Evolutionary conservation across 2,113 vertebrate genomes (phyloP).

Genomic region (Anser brachyrhynchus): DNA sequence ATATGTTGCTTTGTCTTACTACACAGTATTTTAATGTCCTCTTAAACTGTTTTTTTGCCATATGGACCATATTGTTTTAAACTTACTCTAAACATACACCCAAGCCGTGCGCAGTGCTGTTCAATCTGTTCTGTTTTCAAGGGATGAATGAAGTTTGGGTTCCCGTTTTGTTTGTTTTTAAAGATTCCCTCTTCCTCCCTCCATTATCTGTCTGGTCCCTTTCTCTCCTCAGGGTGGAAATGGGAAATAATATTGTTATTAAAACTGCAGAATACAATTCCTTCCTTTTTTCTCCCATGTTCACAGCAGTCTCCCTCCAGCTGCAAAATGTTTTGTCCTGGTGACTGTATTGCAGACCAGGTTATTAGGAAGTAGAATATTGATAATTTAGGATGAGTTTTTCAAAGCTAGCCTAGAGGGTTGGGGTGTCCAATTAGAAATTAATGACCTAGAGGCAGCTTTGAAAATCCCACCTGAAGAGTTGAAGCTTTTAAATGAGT

Average conservation of each 20-base stretch:
- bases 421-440: constrained; percentile 60
- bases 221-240: background rate
- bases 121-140: constrained; percentile 59
- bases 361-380: constrained; percentile 66
- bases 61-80: constrained; percentile 63
- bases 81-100: constrained; percentile 44
- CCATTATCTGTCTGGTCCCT: background rate
- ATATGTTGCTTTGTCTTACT: constrained; percentile 33
- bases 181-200: background rate
- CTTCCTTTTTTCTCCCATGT: background rate
- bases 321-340: constrained; percentile 60
- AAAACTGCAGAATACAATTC: background rate
- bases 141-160: constrained; percentile 41
- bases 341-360: constrained; percentile 53
- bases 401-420: constrained; percentile 43
- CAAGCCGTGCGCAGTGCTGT: constrained; percentile 28
- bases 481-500: constrained; percentile 61
- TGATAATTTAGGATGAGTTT: constrained; percentile 63
- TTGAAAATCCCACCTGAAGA: constrained; percentile 68
- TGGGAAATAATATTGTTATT: background rate
- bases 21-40: constrained; percentile 52
- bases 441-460: constrained; percentile 58
- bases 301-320: constrained; percentile 45
- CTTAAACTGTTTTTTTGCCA: constrained; percentile 54
- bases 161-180: background rate